phyloP scores from a whole-genome alignment of 37 sponge, comb jelly and placozoan species.

The Cliona cf. orientalis region DNA sequence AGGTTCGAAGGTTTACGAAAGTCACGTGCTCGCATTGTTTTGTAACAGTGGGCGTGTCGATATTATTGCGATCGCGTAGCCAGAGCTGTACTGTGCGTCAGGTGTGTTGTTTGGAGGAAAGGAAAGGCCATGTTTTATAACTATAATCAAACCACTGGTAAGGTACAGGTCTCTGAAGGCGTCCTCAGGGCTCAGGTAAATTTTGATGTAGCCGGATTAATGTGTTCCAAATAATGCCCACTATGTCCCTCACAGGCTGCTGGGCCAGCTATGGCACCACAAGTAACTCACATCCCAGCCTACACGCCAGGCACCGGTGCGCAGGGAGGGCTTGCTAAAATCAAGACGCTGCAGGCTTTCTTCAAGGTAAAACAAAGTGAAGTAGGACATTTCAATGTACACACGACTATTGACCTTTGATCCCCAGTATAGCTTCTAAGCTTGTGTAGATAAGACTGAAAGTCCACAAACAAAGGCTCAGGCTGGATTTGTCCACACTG shows the following conservation, averaged over 20 bases:
- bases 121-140: conserved; percentile 30
- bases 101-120: too few species aligned
- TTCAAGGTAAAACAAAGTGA: neutral
- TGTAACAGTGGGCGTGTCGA: too few species aligned
- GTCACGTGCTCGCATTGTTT: too few species aligned
- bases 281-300: conserved; percentile 35
- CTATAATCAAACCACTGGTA: conserved; percentile 26
- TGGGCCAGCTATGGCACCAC: neutral
- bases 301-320: conserved; percentile 16
- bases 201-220: neutral
- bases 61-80: too few species aligned
- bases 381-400: too few species aligned
- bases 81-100: too few species aligned
- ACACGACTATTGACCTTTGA: too few species aligned
- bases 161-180: conserved; percentile 10
- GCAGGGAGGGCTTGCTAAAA: neutral
- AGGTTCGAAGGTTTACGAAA: too few species aligned
- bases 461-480: too few species aligned
- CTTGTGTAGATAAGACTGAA: too few species aligned
- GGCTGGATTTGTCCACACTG: too few species aligned
- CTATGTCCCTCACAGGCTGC: neutral
- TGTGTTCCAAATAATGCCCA: conserved; percentile 8
- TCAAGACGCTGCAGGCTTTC: neutral
- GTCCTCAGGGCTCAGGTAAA: neutral
- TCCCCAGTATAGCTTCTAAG: too few species aligned